Conservation (phyloP, 2,888 invertebrate genomes). For the Dynastes hyllus region DNA sequence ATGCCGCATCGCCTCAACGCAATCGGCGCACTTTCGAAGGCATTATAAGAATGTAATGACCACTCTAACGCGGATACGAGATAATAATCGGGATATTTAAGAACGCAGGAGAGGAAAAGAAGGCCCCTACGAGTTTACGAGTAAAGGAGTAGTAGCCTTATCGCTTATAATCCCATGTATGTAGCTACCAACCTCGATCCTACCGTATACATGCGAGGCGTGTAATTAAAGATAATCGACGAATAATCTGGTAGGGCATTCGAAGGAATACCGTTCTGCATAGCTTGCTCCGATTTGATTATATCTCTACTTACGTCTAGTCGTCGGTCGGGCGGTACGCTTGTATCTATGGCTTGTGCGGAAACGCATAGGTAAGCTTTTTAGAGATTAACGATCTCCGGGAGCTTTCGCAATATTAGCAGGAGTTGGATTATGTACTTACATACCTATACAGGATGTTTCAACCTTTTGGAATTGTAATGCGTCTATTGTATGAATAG, state of each 20-base stretch:
- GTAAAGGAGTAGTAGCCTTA: no score
- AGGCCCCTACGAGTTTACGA: no score
- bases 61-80: no score
- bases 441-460: not conserved
- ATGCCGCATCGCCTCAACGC: no score
- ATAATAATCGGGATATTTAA: no score
- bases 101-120: no score
- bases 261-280: constrained; percentile 41
- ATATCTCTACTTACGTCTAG: constrained; percentile 13
- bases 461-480: no score
- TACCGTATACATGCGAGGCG: constrained; percentile 10
- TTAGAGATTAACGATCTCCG: not conserved
- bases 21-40: no score
- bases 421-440: not conserved
- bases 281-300: constrained; percentile 28
- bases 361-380: not conserved
- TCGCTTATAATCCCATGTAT: no score
- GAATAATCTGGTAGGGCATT: constrained; percentile 21
- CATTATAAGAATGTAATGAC: no score
- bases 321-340: not conserved
- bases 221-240: constrained; percentile 45
- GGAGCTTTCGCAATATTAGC: constrained; percentile 7
- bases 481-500: no score
- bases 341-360: not conserved
- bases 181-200: constrained; percentile 1